A percentile compares a stretch with the other conserved stretches of the same genome.
Conservation (phyloP, 37 sponge, comb jelly and placozoan genomes). For the Cliona cf. orientalis region DNA sequence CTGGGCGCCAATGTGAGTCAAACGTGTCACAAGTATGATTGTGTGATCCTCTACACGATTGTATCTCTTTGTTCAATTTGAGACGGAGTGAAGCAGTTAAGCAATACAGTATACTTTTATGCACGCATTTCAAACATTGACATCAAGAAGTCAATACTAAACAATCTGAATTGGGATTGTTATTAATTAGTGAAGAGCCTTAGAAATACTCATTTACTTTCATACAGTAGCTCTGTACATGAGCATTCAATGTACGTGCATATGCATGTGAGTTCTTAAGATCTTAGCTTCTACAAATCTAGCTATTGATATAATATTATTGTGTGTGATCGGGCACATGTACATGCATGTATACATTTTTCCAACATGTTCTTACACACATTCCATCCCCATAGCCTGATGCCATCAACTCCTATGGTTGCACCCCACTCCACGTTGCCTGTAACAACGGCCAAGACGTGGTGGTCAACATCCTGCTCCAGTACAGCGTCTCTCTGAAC, state of each 20-base stretch:
- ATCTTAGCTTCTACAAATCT: too few relatives aligned
- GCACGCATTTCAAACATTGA: not conserved
- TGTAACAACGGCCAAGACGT: slow-evolving; percentile 92
- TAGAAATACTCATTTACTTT: too few relatives aligned
- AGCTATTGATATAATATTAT: too few relatives aligned
- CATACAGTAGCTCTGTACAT: too few relatives aligned
- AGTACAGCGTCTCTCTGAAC: slow-evolving; percentile 62
- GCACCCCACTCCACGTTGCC: slow-evolving; percentile 90
- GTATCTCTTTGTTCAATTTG: not conserved
- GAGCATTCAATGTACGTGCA: too few relatives aligned
- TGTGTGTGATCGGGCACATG: too few relatives aligned
- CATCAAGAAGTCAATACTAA: too few relatives aligned
- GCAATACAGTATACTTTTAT: not conserved
- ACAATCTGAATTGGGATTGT: too few relatives aligned
- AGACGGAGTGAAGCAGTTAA: not conserved
- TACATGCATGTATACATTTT: too few relatives aligned
- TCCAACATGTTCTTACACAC: too few relatives aligned
- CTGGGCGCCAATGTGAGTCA: slow-evolving; percentile 73
- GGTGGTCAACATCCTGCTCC: slow-evolving; percentile 79
- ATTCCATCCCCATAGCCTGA: slow-evolving; percentile 56
- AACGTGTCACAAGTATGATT: not conserved
- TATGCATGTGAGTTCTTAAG: too few relatives aligned
- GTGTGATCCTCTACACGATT: slow-evolving; percentile 7
- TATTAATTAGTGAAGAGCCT: too few relatives aligned
- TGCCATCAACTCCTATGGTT: slow-evolving; percentile 68